phyloP scores from a whole-genome alignment of 2,888 invertebrate species.

The Tiphia femorata region DNA sequence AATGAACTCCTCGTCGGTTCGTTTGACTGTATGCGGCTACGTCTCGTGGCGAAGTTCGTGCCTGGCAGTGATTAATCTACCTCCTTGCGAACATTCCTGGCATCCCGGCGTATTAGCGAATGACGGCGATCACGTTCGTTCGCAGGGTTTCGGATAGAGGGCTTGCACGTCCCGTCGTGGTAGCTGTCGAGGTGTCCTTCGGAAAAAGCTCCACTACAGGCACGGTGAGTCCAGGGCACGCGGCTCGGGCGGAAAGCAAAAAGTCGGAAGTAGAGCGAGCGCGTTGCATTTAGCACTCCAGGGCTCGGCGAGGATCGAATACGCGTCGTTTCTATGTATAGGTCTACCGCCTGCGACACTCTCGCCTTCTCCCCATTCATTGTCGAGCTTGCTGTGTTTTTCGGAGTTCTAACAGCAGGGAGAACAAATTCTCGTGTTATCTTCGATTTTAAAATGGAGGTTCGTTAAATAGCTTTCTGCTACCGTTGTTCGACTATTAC shows the following conservation, averaged over 20 bases:
- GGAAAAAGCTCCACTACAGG: background rate
- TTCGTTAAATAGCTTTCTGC: no score
- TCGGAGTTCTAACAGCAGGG: no score
- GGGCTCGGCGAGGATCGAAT: conserved; percentile 11
- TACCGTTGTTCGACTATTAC: no score
- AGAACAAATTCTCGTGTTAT: no score
- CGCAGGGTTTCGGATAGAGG: background rate
- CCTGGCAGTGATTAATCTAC: conserved; percentile 50
- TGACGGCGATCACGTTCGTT: conserved; percentile 1
- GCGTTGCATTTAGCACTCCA: background rate
- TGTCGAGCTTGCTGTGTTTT: no score
- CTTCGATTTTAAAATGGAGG: no score
- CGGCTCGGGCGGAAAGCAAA: background rate
- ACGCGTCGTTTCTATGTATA: background rate
- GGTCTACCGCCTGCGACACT: no score
- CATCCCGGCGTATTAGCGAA: conserved; percentile 24
- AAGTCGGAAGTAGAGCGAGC: conserved; percentile 7
- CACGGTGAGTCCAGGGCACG: background rate
- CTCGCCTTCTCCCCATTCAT: no score
- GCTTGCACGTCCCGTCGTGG: background rate
- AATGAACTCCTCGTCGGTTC: conserved; percentile 14
- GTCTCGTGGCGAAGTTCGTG: conserved; percentile 33
- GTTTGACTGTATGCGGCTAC: conserved; percentile 19
- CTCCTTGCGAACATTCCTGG: conserved; percentile 33
- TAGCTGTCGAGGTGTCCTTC: no score